Evolutionary conservation across 2,113 vertebrate species (phyloP).

Genomic region (Emberiza fucata): DNA sequence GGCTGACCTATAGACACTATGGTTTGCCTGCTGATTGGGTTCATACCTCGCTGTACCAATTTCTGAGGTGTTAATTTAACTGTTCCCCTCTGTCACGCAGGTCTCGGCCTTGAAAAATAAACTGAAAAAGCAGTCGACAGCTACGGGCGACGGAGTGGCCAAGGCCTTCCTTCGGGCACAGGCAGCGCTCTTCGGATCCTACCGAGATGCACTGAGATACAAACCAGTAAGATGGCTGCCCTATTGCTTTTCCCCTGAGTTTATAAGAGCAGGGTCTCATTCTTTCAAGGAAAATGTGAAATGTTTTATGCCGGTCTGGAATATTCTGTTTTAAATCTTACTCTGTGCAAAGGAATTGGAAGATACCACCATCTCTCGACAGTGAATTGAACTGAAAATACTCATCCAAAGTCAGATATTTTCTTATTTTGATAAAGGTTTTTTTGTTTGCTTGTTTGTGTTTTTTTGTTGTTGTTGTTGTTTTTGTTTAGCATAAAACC

Average conservation of each 20-base stretch:
- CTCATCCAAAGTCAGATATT: neutral
- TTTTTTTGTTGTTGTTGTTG: too few species aligned
- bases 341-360: neutral
- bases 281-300: neutral
- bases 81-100: slow-evolving; percentile 82
- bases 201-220: slow-evolving; percentile 95
- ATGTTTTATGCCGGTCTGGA: neutral
- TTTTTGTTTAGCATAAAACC: neutral
- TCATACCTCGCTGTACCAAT: slow-evolving; percentile 85
- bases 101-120: slow-evolving; percentile 94
- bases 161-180: slow-evolving; percentile 91
- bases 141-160: slow-evolving; percentile 91
- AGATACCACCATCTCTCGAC: neutral
- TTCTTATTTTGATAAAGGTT: neutral
- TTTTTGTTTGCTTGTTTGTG: neutral
- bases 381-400: neutral
- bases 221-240: slow-evolving; percentile 85
- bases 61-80: slow-evolving; percentile 97
- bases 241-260: neutral
- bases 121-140: slow-evolving; percentile 98
- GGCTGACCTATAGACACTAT: slow-evolving; percentile 87
- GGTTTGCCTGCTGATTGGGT: slow-evolving; percentile 89
- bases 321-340: neutral
- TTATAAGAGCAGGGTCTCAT: neutral
- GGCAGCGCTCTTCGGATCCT: slow-evolving; percentile 93